Conservation (phyloP, 2,888 invertebrate genomes). For the Chrysomela aeneicollis region DNA sequence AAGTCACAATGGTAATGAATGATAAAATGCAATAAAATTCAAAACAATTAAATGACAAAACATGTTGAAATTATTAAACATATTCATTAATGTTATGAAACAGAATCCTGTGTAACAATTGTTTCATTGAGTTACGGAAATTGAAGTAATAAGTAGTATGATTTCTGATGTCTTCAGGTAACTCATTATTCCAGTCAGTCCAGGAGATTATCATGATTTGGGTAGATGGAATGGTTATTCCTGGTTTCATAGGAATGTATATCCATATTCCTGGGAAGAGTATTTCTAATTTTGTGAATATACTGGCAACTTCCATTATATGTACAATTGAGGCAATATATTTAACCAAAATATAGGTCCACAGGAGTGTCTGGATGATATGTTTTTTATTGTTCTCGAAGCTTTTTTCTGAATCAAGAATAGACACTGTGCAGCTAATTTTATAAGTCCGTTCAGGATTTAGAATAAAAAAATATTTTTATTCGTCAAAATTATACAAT, state of each 20-base stretch:
- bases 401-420: too few species aligned
- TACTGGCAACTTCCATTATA: not conserved
- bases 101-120: too few species aligned
- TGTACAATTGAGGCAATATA: not conserved
- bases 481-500: too few species aligned
- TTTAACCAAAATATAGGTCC: not conserved
- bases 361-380: not conserved
- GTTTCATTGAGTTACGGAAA: too few species aligned
- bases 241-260: not conserved
- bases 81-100: not conserved
- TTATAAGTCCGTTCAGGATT: too few species aligned
- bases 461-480: too few species aligned
- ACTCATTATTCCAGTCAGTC: not conserved
- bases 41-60: too few species aligned
- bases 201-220: not conserved
- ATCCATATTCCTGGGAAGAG: not conserved
- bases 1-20: too few species aligned
- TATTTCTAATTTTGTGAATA: not conserved
- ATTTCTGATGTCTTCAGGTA: too few species aligned
- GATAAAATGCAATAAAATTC: not conserved
- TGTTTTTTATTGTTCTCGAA: constrained; percentile 1
- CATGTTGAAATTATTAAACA: not conserved
- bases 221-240: not conserved
- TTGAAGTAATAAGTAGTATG: too few species aligned
- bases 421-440: not conserved